These are phyloP conservation scores for Scotopteryx bipunctaria DNA, from an alignment of 2,888 invertebrate genomes.

Conservation along the genomic window DNA sequence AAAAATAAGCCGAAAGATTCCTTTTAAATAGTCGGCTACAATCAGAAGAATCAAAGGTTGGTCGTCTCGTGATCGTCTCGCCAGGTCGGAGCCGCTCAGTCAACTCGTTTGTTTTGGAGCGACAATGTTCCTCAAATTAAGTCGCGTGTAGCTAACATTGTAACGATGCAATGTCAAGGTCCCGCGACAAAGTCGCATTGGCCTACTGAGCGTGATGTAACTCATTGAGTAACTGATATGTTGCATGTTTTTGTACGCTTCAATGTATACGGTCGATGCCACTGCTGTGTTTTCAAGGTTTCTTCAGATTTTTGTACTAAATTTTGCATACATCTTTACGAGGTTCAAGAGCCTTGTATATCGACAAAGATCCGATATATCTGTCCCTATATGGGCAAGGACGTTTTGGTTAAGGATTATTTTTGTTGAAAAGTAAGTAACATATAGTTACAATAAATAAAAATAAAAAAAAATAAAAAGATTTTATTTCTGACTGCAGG, in stretches of 20 bases:
- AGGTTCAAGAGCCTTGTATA: no score
- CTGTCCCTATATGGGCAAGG: no score
- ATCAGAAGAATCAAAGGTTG: no score
- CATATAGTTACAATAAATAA: no score
- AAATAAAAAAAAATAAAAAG: no score
- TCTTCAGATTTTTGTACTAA: neutral
- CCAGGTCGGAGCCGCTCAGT: neutral
- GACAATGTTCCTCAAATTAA: constrained; percentile 10
- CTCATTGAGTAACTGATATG: constrained; percentile 21
- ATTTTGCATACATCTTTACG: no score
- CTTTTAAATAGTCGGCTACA: neutral
- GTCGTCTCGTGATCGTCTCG: constrained; percentile 5
- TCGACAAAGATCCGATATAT: no score
- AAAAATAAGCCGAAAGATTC: no score
- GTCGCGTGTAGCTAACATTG: constrained; percentile 28
- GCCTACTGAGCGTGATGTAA: constrained; percentile 37
- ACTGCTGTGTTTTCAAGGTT: no score
- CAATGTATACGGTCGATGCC: constrained; percentile 14
- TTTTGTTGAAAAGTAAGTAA: no score
- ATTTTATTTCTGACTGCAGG: no score
- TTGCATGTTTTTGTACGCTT: constrained; percentile 4
- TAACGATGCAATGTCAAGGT: constrained; percentile 41
- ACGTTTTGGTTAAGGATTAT: no score
- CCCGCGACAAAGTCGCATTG: constrained; percentile 33
- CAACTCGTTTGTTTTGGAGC: constrained; percentile 15